These are phyloP conservation scores for Hoplias malabaricus DNA, from an alignment of 2,113 vertebrate species.

Conservation along the genomic window DNA sequence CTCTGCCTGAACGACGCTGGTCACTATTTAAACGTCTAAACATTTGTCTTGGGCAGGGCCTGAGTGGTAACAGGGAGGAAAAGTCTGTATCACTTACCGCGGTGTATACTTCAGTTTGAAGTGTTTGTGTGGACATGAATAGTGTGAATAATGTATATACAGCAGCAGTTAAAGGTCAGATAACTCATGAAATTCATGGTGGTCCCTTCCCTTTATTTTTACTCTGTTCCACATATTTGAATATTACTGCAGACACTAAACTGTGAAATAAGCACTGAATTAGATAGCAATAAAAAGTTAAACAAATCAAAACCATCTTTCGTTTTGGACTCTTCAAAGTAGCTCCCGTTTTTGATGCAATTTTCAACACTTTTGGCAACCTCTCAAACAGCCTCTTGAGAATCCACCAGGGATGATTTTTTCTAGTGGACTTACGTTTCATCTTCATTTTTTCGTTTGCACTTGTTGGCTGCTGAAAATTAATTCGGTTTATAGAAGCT, in stretches of 20 bases:
- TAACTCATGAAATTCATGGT: too few relatives aligned
- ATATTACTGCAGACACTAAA: too few relatives aligned
- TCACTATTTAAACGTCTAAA: not conserved
- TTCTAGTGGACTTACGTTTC: too few relatives aligned
- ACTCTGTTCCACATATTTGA: too few relatives aligned
- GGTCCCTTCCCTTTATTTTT: too few relatives aligned
- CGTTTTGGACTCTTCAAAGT: not conserved
- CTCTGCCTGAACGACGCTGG: not conserved
- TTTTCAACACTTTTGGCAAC: not conserved
- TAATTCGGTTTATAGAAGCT: too few relatives aligned
- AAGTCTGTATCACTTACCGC: not conserved
- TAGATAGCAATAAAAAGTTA: too few relatives aligned
- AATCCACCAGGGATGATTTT: not conserved
- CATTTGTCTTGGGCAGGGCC: not conserved
- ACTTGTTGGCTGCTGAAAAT: too few relatives aligned
- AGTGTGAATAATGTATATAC: slow-evolving; percentile 2
- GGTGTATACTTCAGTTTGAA: not conserved
- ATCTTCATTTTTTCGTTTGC: too few relatives aligned
- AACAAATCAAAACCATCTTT: too few relatives aligned
- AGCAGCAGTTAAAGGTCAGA: not conserved
- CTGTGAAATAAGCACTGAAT: too few relatives aligned
- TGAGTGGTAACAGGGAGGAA: not conserved
- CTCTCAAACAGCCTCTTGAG: not conserved
- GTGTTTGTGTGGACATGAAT: not conserved
- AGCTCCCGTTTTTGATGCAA: not conserved